phyloP scores from a whole-genome alignment of 37 sponge, comb jelly and placozoan species.

The Crambe crambe region DNA sequence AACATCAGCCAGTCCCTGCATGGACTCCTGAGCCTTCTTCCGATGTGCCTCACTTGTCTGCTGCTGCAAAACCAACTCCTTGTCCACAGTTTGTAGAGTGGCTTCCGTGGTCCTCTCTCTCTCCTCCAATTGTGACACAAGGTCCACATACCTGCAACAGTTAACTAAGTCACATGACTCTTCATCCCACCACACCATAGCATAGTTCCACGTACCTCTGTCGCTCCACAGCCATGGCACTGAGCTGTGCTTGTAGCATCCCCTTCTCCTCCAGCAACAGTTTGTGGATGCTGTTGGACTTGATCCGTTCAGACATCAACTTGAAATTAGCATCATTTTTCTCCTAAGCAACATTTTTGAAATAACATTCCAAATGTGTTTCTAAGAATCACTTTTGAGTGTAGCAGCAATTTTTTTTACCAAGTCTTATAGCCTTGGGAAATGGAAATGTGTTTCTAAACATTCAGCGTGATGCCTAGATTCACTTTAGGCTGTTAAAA shows the following conservation, averaged over 20 bases:
- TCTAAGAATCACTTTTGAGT: too few relatives aligned
- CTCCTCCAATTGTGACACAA: constrained; percentile 77
- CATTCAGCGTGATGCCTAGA: too few relatives aligned
- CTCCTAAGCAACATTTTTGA: constrained; percentile 60
- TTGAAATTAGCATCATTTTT: constrained; percentile 99
- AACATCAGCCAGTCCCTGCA: constrained; percentile 43
- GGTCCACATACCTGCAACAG: constrained; percentile 34
- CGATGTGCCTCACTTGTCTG: constrained; percentile 84
- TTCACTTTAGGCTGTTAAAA: too few relatives aligned
- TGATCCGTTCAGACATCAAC: constrained; percentile 95
- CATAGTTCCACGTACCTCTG: constrained; percentile 36
- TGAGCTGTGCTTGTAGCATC: constrained; percentile 50
- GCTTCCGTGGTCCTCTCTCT: constrained; percentile 75
- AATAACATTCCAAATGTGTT: too few relatives aligned
- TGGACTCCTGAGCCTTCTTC: constrained; percentile 83
- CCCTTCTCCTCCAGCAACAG: constrained; percentile 80
- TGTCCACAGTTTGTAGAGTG: constrained; percentile 61
- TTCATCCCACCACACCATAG: neutral
- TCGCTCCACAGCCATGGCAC: constrained; percentile 42
- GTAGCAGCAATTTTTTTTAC: too few relatives aligned
- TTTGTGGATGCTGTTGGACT: constrained; percentile 74
- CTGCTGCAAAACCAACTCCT: constrained; percentile 76
- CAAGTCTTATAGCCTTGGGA: too few relatives aligned
- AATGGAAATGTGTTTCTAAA: too few relatives aligned
- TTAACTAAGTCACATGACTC: neutral